A percentile compares a stretch with the other conserved stretches of the same genome.
Conservation (phyloP, 2,797 vertebrate species). For the Leontocebus nigricollis region DNA sequence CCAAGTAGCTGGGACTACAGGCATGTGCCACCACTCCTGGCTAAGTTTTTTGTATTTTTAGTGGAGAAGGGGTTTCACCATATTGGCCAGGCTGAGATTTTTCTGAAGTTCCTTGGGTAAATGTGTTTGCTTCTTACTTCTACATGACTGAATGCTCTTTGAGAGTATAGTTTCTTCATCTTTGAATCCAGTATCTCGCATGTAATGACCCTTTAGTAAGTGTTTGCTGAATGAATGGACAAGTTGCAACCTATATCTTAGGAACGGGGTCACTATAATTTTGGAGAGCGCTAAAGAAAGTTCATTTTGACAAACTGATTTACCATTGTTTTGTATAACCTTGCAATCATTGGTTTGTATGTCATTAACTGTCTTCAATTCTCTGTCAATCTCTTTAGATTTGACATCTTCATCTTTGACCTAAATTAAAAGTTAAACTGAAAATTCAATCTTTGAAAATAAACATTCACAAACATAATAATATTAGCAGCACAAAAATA, state of each 20-base stretch:
- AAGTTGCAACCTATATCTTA: background rate
- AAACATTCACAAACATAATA: background rate
- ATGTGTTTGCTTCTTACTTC: background rate
- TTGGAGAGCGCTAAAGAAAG: background rate
- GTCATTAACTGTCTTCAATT: background rate
- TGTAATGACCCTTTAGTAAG: background rate
- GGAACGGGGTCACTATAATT: background rate
- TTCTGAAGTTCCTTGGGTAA: background rate
- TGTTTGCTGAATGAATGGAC: background rate
- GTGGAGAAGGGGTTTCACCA: too few species aligned
- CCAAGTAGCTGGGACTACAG: too few species aligned
- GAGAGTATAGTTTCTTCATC: background rate
- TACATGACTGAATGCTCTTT: background rate
- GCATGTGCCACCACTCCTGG: too few species aligned
- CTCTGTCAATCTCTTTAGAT: background rate
- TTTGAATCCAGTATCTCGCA: background rate
- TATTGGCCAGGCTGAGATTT: background rate
- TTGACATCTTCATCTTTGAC: background rate
- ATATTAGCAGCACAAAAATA: background rate
- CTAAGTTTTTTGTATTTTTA: too few species aligned
- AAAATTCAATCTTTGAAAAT: background rate
- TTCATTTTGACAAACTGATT: background rate
- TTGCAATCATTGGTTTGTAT: background rate
- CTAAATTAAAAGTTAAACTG: constrained; percentile 16
- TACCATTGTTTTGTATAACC: background rate